Conservation (phyloP, 2,888 invertebrate genomes). For the Mesopsocus fuscifrons region DNA sequence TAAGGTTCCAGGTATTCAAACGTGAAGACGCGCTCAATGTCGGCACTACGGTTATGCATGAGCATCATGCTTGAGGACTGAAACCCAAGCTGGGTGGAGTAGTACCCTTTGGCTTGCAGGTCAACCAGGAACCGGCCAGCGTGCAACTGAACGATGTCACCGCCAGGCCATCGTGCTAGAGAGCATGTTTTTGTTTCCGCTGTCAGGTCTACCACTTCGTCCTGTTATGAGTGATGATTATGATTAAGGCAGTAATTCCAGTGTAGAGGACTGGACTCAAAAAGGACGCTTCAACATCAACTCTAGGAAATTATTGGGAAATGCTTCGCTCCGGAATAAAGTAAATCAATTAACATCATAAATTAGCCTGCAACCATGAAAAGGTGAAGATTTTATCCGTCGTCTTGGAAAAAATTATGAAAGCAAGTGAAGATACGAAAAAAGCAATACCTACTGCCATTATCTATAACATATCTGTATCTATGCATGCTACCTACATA, state of each 20-base stretch:
- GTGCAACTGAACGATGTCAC: conserved; percentile 26
- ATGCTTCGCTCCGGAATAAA: no score
- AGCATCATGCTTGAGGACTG: conserved; percentile 52
- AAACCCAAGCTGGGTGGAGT: conserved; percentile 22
- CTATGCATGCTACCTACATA: no score
- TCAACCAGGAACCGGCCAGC: conserved; percentile 41
- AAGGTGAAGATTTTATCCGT: no score
- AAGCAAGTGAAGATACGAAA: no score
- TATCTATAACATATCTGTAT: no score
- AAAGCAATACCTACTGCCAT: no score
- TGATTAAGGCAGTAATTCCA: no score
- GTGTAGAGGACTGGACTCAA: no score
- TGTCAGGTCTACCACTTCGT: conserved; percentile 38
- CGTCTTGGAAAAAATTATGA: no score
- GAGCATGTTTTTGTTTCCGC: conserved; percentile 52
- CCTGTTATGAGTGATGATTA: conserved; percentile 21
- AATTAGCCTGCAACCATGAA: conserved; percentile 19
- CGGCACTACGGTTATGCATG: conserved; percentile 50
- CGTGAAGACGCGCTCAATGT: conserved; percentile 65
- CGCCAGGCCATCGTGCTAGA: conserved; percentile 43
- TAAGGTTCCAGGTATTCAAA: conserved; percentile 81
- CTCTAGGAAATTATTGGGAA: no score
- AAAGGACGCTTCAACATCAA: no score
- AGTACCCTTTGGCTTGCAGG: conserved; percentile 26
- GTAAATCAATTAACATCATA: no score